phyloP scores from a whole-genome alignment of 1,140 invertebrate species.

The Medauroidea extradentata region DNA sequence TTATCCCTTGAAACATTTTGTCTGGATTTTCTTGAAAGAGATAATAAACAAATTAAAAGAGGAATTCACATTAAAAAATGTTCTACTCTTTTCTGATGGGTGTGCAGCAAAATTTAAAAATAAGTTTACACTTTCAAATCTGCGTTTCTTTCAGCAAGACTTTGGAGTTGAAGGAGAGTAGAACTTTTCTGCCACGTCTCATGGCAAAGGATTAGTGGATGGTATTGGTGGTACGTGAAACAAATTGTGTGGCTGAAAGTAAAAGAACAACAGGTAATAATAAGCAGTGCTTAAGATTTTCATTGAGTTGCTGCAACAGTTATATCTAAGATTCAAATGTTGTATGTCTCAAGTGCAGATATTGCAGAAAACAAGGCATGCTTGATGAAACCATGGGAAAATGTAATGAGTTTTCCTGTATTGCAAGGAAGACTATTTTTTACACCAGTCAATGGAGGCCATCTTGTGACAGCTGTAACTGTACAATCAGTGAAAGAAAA shows the following conservation, averaged over 20 bases:
- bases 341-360: neutral
- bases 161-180: neutral
- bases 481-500: too few relatives aligned
- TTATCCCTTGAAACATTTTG: neutral
- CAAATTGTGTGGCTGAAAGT: neutral
- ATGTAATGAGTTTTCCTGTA: too few relatives aligned
- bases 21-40: neutral
- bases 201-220: neutral
- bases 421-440: too few relatives aligned
- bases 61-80: neutral
- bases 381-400: too few relatives aligned
- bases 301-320: neutral
- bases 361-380: neutral
- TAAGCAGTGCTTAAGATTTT: neutral
- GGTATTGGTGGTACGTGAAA: neutral
- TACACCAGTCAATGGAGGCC: too few relatives aligned
- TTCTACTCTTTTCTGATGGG: neutral
- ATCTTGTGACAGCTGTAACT: too few relatives aligned
- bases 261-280: neutral
- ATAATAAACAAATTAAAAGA: neutral
- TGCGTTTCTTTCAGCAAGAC: neutral
- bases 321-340: neutral
- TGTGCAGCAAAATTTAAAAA: conserved; percentile 2
- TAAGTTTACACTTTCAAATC: neutral
- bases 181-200: neutral